Percentiles rank a stretch among this genome's conserved stretches.
phyloP scores from a whole-genome alignment of 2,888 invertebrate species.

The Saturnia japonica region DNA sequence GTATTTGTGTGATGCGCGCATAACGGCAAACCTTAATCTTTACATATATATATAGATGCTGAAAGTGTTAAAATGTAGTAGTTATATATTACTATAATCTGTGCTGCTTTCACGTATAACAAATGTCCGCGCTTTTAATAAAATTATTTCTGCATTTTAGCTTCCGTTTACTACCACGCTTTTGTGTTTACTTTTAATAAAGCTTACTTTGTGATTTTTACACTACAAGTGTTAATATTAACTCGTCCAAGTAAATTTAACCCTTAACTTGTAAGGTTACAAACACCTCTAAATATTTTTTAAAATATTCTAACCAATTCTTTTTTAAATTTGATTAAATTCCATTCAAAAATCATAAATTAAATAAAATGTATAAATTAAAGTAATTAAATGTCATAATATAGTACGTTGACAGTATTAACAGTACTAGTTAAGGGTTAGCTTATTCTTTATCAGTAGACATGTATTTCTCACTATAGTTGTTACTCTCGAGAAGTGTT shows the following conservation, averaged over 20 bases:
- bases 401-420: neutral
- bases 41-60: no score
- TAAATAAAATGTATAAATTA: no score
- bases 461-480: neutral
- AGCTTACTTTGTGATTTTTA: neutral
- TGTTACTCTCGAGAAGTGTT: neutral
- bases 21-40: no score
- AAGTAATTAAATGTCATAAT: no score
- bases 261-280: neutral
- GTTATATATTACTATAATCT: neutral
- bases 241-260: neutral
- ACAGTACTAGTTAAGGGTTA: neutral
- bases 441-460: neutral
- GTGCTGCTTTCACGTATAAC: neutral
- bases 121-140: neutral
- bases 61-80: no score
- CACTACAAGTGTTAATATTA: neutral
- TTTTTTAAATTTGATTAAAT: no score
- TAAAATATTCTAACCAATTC: no score
- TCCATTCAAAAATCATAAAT: no score
- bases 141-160: neutral
- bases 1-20: no score
- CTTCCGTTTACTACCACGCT: neutral
- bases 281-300: neutral
- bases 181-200: neutral